phyloP scores from a whole-genome alignment of 1,140 invertebrate genomes.

The Nylanderia fulva region DNA sequence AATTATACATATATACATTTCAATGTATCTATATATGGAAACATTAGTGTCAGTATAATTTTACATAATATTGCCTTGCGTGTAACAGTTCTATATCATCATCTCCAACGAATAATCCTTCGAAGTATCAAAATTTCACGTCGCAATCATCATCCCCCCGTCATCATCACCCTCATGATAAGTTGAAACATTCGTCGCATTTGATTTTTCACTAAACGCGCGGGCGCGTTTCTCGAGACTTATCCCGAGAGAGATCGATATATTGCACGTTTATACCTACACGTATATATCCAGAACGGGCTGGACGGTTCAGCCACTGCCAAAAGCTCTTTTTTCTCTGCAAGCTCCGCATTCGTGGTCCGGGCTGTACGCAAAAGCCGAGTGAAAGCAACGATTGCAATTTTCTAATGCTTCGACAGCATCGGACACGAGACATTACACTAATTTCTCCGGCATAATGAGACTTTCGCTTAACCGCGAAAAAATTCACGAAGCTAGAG shows the following conservation, averaged over 20 bases:
- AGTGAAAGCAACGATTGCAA: conserved; percentile 50
- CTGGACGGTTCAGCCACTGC: conserved; percentile 85
- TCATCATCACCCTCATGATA: conserved; percentile 62
- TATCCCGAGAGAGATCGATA: conserved; percentile 62
- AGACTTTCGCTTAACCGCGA: neutral
- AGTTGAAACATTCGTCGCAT: conserved; percentile 37
- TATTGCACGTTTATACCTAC: conserved; percentile 72
- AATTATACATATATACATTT: conserved; percentile 28
- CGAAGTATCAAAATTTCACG: neutral
- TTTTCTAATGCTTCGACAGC: conserved; percentile 30
- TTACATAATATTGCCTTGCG: conserved; percentile 43
- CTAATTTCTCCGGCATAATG: neutral
- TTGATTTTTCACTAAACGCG: conserved; percentile 47
- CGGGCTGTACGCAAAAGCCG: neutral
- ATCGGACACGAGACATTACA: conserved; percentile 7
- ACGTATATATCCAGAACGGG: conserved; percentile 86
- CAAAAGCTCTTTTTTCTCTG: conserved; percentile 66
- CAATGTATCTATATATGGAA: neutral
- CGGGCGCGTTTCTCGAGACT: conserved; percentile 34
- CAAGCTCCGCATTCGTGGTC: conserved; percentile 65
- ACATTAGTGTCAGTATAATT: neutral
- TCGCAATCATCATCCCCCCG: conserved; percentile 4
- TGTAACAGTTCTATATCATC: conserved; percentile 20
- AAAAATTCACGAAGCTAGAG: conserved; percentile 12
- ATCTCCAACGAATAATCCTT: neutral